These are phyloP conservation scores for Cololabis saira DNA, from an alignment of 2,113 vertebrate species.

Conservation along the genomic window DNA sequence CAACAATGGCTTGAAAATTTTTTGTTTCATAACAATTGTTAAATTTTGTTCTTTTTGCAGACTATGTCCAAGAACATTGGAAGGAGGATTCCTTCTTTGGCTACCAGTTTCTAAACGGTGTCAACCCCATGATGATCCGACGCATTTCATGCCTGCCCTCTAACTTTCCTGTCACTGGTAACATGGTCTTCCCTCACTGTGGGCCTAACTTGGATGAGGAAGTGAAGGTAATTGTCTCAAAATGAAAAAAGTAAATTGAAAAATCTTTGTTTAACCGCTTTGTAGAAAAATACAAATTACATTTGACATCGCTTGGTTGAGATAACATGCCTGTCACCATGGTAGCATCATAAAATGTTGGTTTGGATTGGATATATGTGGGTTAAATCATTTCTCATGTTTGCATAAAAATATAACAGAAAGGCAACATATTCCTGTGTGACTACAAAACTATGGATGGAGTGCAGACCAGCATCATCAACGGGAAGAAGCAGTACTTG, in stretches of 20 bases:
- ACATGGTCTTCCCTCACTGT: constrained; percentile 82
- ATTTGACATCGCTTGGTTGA: too few relatives aligned
- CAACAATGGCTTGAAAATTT: too few relatives aligned
- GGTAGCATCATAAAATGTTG: neutral
- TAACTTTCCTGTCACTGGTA: constrained; percentile 86
- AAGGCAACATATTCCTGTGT: constrained; percentile 83
- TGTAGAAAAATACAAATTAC: too few relatives aligned
- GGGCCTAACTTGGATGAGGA: constrained; percentile 82
- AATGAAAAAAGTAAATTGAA: too few relatives aligned
- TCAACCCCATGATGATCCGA: constrained; percentile 88
- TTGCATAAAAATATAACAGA: constrained; percentile 57
- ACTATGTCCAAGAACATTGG: constrained; percentile 77
- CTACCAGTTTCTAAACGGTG: constrained; percentile 90
- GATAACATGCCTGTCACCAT: too few relatives aligned
- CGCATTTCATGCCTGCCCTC: constrained; percentile 80
- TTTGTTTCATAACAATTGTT: too few relatives aligned
- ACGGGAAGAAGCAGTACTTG: constrained; percentile 75
- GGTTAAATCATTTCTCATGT: neutral
- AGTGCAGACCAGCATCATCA: constrained; percentile 64
- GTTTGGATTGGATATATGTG: too few relatives aligned
- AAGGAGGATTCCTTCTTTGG: constrained; percentile 89
- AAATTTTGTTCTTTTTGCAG: constrained; percentile 35
- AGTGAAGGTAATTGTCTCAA: constrained; percentile 82
- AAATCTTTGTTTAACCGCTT: neutral
- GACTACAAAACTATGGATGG: constrained; percentile 82